These are phyloP conservation scores for Labeo rohita DNA, from an alignment of 2,113 vertebrate species.

Conservation along the genomic window DNA sequence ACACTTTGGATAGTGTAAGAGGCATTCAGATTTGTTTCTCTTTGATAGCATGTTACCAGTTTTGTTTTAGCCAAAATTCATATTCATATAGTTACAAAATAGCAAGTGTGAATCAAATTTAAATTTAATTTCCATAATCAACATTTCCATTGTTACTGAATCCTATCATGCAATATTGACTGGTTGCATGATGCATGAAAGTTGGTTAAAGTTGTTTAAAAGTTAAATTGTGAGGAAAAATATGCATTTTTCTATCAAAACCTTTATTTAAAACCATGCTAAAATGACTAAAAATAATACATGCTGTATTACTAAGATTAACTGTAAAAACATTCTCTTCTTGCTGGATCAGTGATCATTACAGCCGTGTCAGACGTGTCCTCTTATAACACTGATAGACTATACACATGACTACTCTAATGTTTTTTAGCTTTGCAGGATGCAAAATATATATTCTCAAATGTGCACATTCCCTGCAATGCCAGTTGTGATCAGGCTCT, in stretches of 20 bases:
- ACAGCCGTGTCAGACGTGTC: background rate
- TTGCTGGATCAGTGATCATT: background rate
- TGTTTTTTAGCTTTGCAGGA: background rate
- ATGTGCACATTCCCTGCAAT: background rate
- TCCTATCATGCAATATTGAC: background rate
- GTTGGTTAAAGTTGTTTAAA: background rate
- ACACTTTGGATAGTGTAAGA: background rate
- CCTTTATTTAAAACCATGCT: slow-evolving; percentile 47
- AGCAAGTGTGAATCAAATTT: too few species aligned
- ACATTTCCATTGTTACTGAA: background rate
- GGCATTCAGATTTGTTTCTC: too few species aligned
- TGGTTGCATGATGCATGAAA: background rate
- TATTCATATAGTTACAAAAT: too few species aligned
- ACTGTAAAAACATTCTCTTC: background rate
- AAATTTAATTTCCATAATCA: background rate
- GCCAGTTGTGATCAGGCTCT: slow-evolving; percentile 8
- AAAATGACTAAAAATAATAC: slow-evolving; percentile 33
- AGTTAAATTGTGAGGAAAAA: background rate
- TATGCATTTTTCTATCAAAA: slow-evolving; percentile 3
- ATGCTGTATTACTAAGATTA: background rate
- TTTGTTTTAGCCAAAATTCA: background rate
- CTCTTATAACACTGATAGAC: background rate
- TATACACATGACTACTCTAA: background rate
- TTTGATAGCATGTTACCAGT: too few species aligned
- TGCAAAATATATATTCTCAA: background rate